These are phyloP conservation scores for Strigamia crassipes DNA, from an alignment of 2,888 invertebrate species.

Conservation along the genomic window DNA sequence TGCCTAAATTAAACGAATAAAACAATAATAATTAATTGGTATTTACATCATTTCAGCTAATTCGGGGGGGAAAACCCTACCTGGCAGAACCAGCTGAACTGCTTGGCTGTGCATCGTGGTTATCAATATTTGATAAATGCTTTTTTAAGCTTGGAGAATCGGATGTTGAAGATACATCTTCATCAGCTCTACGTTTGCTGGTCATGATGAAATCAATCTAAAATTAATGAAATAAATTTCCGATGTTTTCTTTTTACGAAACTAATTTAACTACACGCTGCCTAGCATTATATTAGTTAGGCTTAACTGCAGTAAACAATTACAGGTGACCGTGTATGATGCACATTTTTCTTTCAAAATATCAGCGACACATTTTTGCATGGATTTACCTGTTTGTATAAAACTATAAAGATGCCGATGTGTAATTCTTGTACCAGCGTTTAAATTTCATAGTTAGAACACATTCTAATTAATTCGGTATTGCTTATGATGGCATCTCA, in stretches of 20 bases:
- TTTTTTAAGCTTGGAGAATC: not conserved
- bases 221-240: not conserved
- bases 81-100: not conserved
- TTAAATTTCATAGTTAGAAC: not conserved
- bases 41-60: too few species aligned
- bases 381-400: not conserved
- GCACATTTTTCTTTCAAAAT: too few species aligned
- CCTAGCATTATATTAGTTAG: not conserved
- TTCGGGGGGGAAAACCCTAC: too few species aligned
- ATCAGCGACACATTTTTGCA: not conserved
- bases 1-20: not conserved
- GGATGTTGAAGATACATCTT: slow-evolving; percentile 38
- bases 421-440: not conserved
- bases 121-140: not conserved
- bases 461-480: not conserved
- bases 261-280: not conserved
- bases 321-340: not conserved
- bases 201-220: not conserved
- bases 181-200: slow-evolving; percentile 14
- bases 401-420: not conserved
- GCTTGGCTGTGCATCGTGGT: slow-evolving; percentile 40
- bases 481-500: not conserved
- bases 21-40: too few species aligned
- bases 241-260: not conserved
- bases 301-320: not conserved